Base-by-base conservation (phyloP, 2,888 invertebrate genomes). In the Drosophila colorata region DNA sequence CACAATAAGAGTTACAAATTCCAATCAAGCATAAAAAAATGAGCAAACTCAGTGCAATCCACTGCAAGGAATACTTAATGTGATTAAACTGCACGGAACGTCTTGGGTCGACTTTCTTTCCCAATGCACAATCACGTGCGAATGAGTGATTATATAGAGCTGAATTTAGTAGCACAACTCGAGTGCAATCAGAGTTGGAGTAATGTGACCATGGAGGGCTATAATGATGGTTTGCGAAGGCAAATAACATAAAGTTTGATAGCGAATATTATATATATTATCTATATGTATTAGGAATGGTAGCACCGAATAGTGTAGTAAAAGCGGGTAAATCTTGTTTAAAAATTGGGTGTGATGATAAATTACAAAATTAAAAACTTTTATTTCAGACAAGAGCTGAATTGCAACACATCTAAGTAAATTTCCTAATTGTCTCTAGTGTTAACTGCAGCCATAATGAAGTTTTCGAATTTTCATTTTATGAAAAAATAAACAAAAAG, bases 111-210 rank as follows among this genome's bases (percentile, higher is more conserved):
- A 48, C 31, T 47, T 28, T 33, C 47, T 40, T 35, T 52, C 55
- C 53, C 55, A 53, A 59, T 56, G 43, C 60, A 57, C 60, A 64
- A 52, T 64, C 44, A 52, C 67, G 44, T 44, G 44, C 23, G 53
- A 18, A 44, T 66, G 16, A 66, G 33, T 13, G 33, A 33, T 1
- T 33, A 33, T 33, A 46, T 44, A 7, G 5, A 16, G 38, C 5
- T 20, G n/a, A n/a, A 37, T 47, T 3, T 31, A 11, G 7, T 13
- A 31, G 35, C 7, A 37, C 11, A 38, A 9, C 43, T 13, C 28
- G 52, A 44, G 14, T 28, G 37, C 4, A 20, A 37, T 35, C 18
- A 18, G 25, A 28, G 25, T 37, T 11, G 11, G 13, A 31, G 40
- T 47, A 46, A 47, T 47, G 44, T 40, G 18, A 23, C 61, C 61